Conservation (phyloP, 2,113 vertebrate genomes). For the Eulacestoma nigropectus region DNA sequence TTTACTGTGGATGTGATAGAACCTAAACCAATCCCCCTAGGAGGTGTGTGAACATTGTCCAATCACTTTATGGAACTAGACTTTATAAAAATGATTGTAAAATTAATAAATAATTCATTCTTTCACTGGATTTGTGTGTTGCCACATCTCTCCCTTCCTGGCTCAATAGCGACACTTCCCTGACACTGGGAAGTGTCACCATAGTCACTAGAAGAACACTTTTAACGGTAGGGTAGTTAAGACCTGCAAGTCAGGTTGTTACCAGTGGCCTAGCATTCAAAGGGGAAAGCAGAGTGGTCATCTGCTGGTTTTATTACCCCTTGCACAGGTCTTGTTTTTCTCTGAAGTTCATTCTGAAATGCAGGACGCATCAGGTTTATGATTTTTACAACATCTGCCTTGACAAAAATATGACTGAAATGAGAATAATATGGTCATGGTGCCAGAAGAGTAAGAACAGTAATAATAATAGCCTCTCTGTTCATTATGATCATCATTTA, state of each 20-base stretch:
- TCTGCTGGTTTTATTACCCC: background rate
- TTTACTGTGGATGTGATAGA: too few relatives aligned
- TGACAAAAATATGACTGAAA: constrained; percentile 45
- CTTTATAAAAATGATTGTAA: too few relatives aligned
- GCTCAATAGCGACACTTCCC: too few relatives aligned
- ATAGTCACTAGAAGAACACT: background rate
- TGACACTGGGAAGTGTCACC: background rate
- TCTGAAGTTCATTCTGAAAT: constrained; percentile 9
- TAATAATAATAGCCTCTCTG: constrained; percentile 28
- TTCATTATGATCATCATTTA: constrained; percentile 57
- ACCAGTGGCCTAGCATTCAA: background rate
- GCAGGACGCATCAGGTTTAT: background rate
- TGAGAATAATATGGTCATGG: constrained; percentile 14
- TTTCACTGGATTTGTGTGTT: too few relatives aligned
- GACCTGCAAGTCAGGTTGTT: background rate
- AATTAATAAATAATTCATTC: too few relatives aligned
- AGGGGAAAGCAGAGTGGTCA: background rate
- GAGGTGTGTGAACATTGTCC: too few relatives aligned
- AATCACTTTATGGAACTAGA: too few relatives aligned
- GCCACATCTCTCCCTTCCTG: too few relatives aligned
- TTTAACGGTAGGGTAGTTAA: background rate
- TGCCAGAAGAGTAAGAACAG: constrained; percentile 31
- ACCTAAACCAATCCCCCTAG: too few relatives aligned
- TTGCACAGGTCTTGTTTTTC: background rate
- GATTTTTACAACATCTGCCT: constrained; percentile 44